phyloP scores from a whole-genome alignment of 64 coral and sea anemone species.

The Platygyra sinensis region DNA sequence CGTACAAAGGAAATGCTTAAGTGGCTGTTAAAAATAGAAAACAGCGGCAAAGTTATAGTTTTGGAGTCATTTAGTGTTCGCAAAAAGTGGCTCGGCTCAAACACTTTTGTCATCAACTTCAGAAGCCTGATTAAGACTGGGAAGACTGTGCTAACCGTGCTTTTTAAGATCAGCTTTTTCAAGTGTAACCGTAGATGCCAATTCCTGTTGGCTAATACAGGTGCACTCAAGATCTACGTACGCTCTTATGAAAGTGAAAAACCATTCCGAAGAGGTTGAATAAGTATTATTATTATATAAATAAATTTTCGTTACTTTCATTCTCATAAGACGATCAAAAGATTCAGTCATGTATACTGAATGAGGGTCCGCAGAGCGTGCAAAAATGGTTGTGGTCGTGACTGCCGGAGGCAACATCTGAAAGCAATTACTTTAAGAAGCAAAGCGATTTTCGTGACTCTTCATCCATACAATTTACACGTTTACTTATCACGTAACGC shows the following conservation, averaged over 20 bases:
- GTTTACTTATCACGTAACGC: neutral
- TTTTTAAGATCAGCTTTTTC: neutral
- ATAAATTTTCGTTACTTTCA: too few relatives aligned
- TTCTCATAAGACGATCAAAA: neutral
- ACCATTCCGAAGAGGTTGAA: neutral
- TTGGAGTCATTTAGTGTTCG: neutral
- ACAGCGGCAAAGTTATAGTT: neutral
- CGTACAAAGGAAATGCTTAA: neutral
- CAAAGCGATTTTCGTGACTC: neutral
- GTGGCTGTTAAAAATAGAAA: constrained; percentile 13
- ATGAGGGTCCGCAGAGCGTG: neutral
- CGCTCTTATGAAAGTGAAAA: neutral
- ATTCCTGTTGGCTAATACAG: too few relatives aligned
- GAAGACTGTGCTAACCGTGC: neutral
- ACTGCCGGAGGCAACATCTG: neutral
- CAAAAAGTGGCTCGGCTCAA: neutral
- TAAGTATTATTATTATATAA: neutral
- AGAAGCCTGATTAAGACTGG: neutral
- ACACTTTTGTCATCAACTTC: neutral
- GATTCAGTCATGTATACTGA: neutral
- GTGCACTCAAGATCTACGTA: neutral
- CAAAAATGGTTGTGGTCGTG: neutral
- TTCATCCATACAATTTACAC: neutral
- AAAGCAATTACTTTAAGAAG: neutral
- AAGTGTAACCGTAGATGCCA: neutral